Evolutionary conservation across 2,797 vertebrate species (phyloP), one percentile per base, ranked within the genome.

Genomic region (Hemibagrus guttatus): DNA sequence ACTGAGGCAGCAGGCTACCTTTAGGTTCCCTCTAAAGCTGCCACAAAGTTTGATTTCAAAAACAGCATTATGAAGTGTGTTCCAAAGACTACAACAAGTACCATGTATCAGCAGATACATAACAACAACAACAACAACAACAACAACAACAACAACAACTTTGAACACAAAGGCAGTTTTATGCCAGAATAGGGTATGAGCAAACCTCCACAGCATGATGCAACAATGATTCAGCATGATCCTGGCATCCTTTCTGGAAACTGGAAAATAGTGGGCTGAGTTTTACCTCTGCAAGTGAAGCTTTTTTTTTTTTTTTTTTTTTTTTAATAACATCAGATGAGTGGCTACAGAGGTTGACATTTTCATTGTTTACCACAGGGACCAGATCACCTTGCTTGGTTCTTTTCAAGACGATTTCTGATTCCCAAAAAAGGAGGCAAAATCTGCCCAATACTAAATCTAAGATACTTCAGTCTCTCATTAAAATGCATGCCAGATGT

Each of bases 151-250:
- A 42, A 72, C 13, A 17, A 72, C 21, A 46, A 16, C 17, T 6
- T 69, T 75, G 4, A 75, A 17, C 14, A 75, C 23, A 72, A 19
- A 39, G 39, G 23, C 19, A 13, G 39, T 72, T 72, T 72, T 23
- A 46, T 72, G 39, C 39, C 39, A 72, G 23, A 52, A 31, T 6
- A 56, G 14, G 75, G 19, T 17, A 56, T 21, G n/a, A 78, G 16
- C 75, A 78, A 56, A 78, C 52, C 75, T 78, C n/a, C n/a, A 52
- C 46, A 75, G 72, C 4, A 52, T 75, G 72, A 75, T 52, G 31
- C 52, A 78, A 19, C 75, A 56, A 52, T 78, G 52, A 56, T 31
- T 78, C n/a, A 56, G 52, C 28, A 78, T 31, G 16, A 56, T 31
- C n/a, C n/a, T 78, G 74, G 16, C 16, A 54, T 54, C 14, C 19